Evolutionary conservation across 2,888 invertebrate species (phyloP).

Genomic region (Eupithecia inturbata): DNA sequence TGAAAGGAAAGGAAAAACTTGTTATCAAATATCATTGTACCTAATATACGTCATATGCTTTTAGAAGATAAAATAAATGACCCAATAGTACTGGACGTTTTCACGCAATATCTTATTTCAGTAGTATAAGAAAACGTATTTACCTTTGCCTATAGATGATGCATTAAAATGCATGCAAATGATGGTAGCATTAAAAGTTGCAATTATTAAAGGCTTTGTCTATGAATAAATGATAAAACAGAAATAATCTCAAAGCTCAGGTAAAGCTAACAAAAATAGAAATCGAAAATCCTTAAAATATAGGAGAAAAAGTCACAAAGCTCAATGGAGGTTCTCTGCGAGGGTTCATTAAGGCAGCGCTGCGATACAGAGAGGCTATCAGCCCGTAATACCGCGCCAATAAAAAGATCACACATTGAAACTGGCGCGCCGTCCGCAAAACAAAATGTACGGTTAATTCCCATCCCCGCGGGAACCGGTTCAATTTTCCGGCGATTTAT

Average conservation of each 20-base stretch:
- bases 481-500: conserved; percentile 66
- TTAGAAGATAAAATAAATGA: neutral
- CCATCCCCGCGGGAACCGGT: conserved; percentile 34
- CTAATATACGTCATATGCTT: too few species aligned
- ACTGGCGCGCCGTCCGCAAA: conserved; percentile 25
- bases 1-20: too few species aligned
- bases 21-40: too few species aligned
- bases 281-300: neutral
- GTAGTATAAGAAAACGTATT: too few species aligned
- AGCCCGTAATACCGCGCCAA: conserved; percentile 9
- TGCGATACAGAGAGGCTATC: conserved; percentile 11
- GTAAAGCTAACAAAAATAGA: neutral
- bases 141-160: too few species aligned
- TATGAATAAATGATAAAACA: too few species aligned
- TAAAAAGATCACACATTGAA: conserved; percentile 17
- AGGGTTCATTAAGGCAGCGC: conserved; percentile 8
- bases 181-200: neutral
- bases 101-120: too few species aligned
- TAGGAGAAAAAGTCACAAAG: neutral
- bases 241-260: neutral
- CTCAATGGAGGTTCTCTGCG: neutral
- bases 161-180: too few species aligned
- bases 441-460: conserved; percentile 40
- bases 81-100: neutral
- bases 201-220: too few species aligned